phyloP scores from a whole-genome alignment of 2,888 invertebrate species.

The Brassicogethes aeneus region DNA sequence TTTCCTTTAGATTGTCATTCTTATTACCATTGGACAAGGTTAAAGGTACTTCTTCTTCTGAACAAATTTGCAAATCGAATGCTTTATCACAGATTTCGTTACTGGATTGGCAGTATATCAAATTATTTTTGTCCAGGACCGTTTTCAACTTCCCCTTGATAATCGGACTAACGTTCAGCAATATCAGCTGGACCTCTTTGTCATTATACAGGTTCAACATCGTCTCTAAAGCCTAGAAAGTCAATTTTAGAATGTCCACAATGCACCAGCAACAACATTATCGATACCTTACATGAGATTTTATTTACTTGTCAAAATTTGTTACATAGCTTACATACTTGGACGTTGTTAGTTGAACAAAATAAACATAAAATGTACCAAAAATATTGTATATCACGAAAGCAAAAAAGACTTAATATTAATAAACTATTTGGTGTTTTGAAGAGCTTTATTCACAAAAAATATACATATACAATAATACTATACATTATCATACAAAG shows the following conservation, averaged over 20 bases:
- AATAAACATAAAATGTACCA: too few species aligned
- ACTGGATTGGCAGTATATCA: conserved; percentile 16
- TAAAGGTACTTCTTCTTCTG: conserved; percentile 1
- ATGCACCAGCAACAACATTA: neutral
- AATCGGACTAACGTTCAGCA: conserved; percentile 39
- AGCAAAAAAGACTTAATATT: too few species aligned
- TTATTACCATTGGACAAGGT: neutral
- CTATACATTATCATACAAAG: conserved; percentile 11
- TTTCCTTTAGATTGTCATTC: conserved; percentile 2
- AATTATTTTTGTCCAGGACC: conserved; percentile 14
- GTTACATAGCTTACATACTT: too few species aligned
- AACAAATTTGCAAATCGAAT: conserved; percentile 1
- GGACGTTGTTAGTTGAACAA: too few species aligned
- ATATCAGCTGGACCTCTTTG: conserved; percentile 43
- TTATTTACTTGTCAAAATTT: too few species aligned
- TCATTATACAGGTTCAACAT: conserved; percentile 48
- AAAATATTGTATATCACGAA: too few species aligned
- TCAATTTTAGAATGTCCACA: conserved; percentile 7
- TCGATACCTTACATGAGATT: conserved; percentile 48
- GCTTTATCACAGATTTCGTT: conserved; percentile 13
- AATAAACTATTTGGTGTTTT: too few species aligned
- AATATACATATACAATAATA: neutral
- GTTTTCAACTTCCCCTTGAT: conserved; percentile 27
- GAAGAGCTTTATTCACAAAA: neutral
- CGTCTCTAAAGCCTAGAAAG: conserved; percentile 48